Evolutionary conservation across 2,797 vertebrate genomes (phyloP).

Genomic region (Melanotaenia pygmaea): DNA sequence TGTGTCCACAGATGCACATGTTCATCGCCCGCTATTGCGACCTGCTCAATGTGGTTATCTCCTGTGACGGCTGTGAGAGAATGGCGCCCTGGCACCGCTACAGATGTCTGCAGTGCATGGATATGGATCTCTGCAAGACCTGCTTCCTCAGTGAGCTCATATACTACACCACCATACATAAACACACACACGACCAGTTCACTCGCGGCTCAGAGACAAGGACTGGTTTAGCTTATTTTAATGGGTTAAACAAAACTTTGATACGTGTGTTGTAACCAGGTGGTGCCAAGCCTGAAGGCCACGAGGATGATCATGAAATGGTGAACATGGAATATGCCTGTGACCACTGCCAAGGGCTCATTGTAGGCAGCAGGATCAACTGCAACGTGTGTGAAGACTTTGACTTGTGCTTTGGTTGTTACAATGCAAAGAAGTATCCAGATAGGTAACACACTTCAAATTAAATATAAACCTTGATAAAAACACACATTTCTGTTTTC

Average conservation of each 20-base stretch:
- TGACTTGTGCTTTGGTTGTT: constrained; percentile 97
- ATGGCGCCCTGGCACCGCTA: constrained; percentile 97
- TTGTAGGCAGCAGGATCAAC: constrained; percentile 96
- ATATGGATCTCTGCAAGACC: constrained; percentile 98
- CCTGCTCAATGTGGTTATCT: constrained; percentile 95
- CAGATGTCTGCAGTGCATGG: constrained; percentile 95
- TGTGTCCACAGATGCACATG: constrained; percentile 93
- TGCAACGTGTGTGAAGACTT: constrained; percentile 98
- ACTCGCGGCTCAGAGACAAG: background rate
- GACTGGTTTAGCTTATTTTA: rapidly evolving
- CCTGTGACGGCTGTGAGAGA: constrained; percentile 95
- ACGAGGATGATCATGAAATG: constrained; percentile 97
- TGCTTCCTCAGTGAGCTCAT: constrained; percentile 92
- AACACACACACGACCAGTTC: background rate
- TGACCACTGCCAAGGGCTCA: constrained; percentile 95
- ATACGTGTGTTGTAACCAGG: constrained; percentile 76
- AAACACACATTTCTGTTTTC: background rate
- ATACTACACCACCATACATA: background rate
- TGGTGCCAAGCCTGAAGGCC: constrained; percentile 96
- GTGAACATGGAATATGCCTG: constrained; percentile 98
- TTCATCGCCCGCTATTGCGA: constrained; percentile 98
- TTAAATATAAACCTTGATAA: background rate
- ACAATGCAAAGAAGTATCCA: constrained; percentile 94
- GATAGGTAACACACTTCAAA: constrained; percentile 85
- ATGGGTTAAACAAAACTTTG: background rate